Percentiles rank a stretch among this genome's conserved stretches.
phyloP scores from a whole-genome alignment of 2,888 invertebrate species.

The Oasisia sp. region DNA sequence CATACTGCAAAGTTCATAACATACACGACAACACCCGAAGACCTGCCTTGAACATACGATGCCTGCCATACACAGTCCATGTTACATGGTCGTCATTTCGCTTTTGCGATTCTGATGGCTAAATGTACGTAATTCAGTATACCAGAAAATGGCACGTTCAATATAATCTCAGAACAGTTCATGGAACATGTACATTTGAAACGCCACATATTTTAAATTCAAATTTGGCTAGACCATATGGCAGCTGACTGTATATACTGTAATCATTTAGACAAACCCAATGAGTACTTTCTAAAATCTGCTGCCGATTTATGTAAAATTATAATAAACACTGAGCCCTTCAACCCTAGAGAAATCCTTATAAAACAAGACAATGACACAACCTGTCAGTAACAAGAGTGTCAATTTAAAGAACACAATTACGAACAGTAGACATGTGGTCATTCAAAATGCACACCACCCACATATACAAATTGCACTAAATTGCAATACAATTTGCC shows the following conservation, averaged over 20 bases:
- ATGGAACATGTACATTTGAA: background rate
- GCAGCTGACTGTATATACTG: background rate
- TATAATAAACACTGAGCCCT: background rate
- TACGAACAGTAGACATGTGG: background rate
- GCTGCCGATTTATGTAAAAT: background rate
- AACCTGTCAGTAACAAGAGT: background rate
- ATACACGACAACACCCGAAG: background rate
- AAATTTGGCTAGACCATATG: background rate
- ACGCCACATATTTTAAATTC: background rate
- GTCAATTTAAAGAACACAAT: constrained; percentile 1
- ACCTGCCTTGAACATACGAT: background rate
- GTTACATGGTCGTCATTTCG: background rate
- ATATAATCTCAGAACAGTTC: background rate
- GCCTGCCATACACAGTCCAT: background rate
- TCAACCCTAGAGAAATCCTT: background rate
- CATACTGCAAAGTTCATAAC: background rate
- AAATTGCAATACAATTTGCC: background rate
- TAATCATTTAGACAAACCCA: background rate
- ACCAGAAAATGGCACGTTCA: background rate
- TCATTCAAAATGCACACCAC: background rate
- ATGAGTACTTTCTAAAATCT: background rate
- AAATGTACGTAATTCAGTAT: background rate
- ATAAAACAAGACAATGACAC: background rate
- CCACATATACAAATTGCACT: background rate
- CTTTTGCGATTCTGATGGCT: background rate